phyloP scores from a whole-genome alignment of 2,113 vertebrate genomes.

The Rhinichthys klamathensis region DNA sequence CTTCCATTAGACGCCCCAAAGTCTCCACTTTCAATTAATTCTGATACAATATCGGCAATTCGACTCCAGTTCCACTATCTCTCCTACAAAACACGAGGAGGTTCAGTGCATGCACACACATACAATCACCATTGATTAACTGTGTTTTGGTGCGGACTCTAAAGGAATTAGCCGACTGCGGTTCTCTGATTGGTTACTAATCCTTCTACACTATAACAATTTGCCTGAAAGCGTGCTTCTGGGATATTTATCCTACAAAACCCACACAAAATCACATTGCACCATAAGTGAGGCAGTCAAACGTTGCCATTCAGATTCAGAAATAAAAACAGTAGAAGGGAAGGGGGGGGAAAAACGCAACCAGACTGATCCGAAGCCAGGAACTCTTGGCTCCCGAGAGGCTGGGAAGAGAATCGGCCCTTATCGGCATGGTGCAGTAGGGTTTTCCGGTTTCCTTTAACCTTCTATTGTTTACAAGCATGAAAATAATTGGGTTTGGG shows the following conservation, averaged over 20 bases:
- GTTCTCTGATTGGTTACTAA: constrained; percentile 41
- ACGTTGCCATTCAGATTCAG: neutral
- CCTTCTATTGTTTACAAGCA: constrained; percentile 59
- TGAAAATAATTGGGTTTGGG: constrained; percentile 54
- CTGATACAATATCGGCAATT: constrained; percentile 47
- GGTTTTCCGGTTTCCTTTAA: constrained; percentile 57
- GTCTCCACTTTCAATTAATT: constrained; percentile 60
- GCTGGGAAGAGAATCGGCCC: constrained; percentile 52
- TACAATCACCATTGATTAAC: constrained; percentile 26
- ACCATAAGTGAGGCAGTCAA: constrained; percentile 16
- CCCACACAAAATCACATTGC: constrained; percentile 9
- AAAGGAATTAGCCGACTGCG: neutral
- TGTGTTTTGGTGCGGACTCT: neutral
- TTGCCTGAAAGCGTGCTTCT: constrained; percentile 1
- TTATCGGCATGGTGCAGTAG: constrained; percentile 58
- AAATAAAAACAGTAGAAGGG: constrained; percentile 37
- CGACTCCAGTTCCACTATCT: constrained; percentile 10
- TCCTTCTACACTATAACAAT: constrained; percentile 33
- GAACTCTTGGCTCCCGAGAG: constrained; percentile 44
- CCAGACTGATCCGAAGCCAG: constrained; percentile 48
- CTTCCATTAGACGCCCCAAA: constrained; percentile 51
- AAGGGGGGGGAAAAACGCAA: neutral
- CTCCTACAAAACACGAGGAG: neutral
- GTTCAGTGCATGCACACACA: constrained; percentile 1
- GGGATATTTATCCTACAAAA: constrained; percentile 38